These are phyloP conservation scores for Tethea ocularis DNA, from an alignment of 2,888 invertebrate species.

Conservation along the genomic window DNA sequence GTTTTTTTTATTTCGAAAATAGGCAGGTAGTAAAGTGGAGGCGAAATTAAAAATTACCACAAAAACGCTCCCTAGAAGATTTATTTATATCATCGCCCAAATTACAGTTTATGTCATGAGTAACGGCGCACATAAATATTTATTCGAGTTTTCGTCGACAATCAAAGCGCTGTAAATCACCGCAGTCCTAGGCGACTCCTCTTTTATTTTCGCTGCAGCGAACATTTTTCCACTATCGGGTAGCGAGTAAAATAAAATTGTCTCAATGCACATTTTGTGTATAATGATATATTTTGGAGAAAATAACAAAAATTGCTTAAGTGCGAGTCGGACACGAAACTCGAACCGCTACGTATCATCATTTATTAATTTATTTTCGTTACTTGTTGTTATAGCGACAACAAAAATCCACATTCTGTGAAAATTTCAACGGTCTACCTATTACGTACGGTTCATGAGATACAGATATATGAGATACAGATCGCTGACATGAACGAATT, in stretches of 20 bases:
- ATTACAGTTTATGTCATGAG: slow-evolving; percentile 37
- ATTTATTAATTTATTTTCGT: too few relatives aligned
- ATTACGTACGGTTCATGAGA: too few relatives aligned
- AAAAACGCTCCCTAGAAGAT: neutral
- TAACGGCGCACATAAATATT: slow-evolving; percentile 42
- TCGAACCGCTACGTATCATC: too few relatives aligned
- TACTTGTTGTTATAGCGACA: too few relatives aligned
- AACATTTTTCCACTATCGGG: slow-evolving; percentile 33
- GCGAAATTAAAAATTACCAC: neutral
- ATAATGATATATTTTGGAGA: neutral
- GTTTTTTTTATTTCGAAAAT: too few relatives aligned
- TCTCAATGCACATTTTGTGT: neutral
- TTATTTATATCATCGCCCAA: slow-evolving; percentile 17
- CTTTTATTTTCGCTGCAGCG: slow-evolving; percentile 27
- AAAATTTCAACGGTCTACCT: too few relatives aligned
- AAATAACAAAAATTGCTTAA: too few relatives aligned
- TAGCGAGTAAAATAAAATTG: neutral
- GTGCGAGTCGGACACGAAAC: too few relatives aligned
- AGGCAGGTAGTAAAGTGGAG: neutral
- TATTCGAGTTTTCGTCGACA: slow-evolving; percentile 49
- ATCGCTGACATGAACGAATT: too few relatives aligned
- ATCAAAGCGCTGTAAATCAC: slow-evolving; percentile 56
- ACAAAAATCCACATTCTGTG: too few relatives aligned
- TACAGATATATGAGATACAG: too few relatives aligned
- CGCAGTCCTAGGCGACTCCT: slow-evolving; percentile 20